A percentile compares a stretch with the other conserved stretches of the same genome.
Conservation (phyloP, 2,888 invertebrate species). For the Sturmia bella region DNA sequence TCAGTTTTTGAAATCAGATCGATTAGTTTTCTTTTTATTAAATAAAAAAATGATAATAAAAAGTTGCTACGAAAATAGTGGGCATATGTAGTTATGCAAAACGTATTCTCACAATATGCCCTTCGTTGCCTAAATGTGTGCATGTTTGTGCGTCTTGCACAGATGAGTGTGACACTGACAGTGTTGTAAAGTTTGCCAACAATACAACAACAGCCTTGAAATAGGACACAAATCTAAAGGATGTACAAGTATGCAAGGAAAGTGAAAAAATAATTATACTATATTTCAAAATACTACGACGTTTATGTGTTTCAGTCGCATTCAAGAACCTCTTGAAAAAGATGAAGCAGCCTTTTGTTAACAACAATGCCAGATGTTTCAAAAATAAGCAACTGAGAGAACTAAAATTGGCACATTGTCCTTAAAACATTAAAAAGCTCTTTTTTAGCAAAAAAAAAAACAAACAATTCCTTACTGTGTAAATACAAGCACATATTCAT, state of each 20-base stretch:
- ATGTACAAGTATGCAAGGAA: conserved; percentile 30
- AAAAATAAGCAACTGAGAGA: background rate
- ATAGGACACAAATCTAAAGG: conserved; percentile 34
- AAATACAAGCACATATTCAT: no score
- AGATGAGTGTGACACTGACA: background rate
- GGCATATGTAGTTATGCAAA: background rate
- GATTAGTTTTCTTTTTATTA: no score
- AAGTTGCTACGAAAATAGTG: conserved; percentile 35
- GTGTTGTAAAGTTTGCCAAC: conserved; percentile 14
- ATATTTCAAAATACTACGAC: conserved; percentile 26
- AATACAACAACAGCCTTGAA: conserved; percentile 60
- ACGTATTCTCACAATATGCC: background rate
- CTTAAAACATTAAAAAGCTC: no score
- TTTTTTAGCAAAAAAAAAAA: no score
- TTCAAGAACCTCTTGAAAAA: conserved; percentile 17
- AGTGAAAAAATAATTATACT: background rate
- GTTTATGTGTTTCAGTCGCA: background rate
- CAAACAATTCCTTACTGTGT: no score
- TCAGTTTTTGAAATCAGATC: no score
- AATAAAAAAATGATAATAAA: background rate
- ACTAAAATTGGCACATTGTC: no score
- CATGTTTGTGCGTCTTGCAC: background rate
- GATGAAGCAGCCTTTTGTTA: conserved; percentile 15
- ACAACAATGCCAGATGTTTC: conserved; percentile 23
- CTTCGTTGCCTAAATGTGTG: no score